phyloP scores from a whole-genome alignment of 2,113 vertebrate genomes.

The Typhlomys cinereus region DNA sequence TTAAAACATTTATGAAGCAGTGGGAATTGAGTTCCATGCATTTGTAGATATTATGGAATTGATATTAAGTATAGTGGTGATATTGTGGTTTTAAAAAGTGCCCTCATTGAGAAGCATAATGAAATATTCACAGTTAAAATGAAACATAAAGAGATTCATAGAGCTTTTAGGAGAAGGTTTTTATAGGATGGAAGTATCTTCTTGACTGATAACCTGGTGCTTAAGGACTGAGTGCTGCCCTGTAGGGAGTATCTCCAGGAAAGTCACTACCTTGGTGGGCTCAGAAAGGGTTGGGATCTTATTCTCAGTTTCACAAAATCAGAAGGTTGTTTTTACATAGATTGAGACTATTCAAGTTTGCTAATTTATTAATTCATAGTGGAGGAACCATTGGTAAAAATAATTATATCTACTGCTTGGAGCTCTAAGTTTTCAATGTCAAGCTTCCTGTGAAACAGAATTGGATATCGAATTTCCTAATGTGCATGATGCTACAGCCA shows the following conservation, averaged over 20 bases:
- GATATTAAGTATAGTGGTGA: neutral
- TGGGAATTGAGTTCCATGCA: neutral
- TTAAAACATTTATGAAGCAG: neutral
- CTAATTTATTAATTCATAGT: slow-evolving; percentile 49
- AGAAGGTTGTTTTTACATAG: slow-evolving; percentile 46
- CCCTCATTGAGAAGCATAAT: neutral
- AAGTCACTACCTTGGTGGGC: neutral
- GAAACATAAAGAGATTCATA: slow-evolving; percentile 26
- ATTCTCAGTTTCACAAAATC: neutral
- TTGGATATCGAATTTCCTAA: slow-evolving; percentile 41
- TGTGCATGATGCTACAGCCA: neutral
- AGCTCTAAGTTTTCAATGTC: slow-evolving; percentile 13
- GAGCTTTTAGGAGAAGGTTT: neutral
- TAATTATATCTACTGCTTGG: slow-evolving; percentile 25
- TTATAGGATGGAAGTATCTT: slow-evolving; percentile 4
- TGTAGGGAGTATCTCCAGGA: neutral
- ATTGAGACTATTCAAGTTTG: slow-evolving; percentile 37
- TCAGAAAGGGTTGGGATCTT: slow-evolving; percentile 9
- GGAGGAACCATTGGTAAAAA: slow-evolving; percentile 12
- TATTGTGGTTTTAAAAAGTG: neutral
- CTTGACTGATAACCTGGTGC: slow-evolving; percentile 36
- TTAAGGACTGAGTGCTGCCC: neutral
- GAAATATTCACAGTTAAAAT: slow-evolving; percentile 33
- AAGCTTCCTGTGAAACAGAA: slow-evolving; percentile 41
- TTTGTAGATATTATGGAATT: neutral